Base-by-base conservation (phyloP, 2,113 vertebrate species). In the Canis aureus region DNA sequence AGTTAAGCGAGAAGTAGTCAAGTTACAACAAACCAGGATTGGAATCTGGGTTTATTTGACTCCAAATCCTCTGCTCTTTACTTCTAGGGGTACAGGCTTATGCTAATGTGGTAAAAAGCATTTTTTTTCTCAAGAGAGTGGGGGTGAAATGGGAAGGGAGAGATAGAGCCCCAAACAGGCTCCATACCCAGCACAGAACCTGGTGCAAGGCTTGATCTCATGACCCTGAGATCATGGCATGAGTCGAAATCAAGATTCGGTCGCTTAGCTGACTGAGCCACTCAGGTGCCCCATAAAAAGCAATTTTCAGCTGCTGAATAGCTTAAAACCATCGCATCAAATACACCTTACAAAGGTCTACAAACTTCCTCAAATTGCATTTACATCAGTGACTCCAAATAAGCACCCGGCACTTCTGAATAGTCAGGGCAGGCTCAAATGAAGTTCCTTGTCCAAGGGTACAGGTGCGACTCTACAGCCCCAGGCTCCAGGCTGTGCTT, bases 261-360 rank as follows among this genome's bases (percentile, higher is more conserved):
- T 69, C 32, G 8, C 12, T 69, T 69, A 43, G 43, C 8, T 69
- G 17, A 35, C 67, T 35, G 32, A 69, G 32, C 3, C 67, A 69
- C 32, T n/a, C 32, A 35, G 17, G 67, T 3, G 17, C 16, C 67
- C 3, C 3, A 12, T 69, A 69, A n/a, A 94, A 92, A 94, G 32
- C 10, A 93, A 38, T 57, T 79, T 94, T 79, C 4, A 92, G 67
- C 64, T 64, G 22, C 35, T 49, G 23, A 49, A 64, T 71, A 91
- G 62, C 57, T 94, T 95, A 80, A 89, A 89, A 96, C 17, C 76
- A 74, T 80, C 74, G 76, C 23, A 49, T 93, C 35, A 76, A 95
- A 93, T 74, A 67, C 32, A 59, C 43, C 43, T 94, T 59, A 62
- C 12, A 67, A 86, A 73, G 29, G 13, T 97, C 66, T 89, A 59